Percentiles rank a stretch among this genome's conserved stretches.
Evolutionary conservation across 53 echinoderm and acorn worm species (phyloP).

Genomic region (Crossaster papposus): DNA sequence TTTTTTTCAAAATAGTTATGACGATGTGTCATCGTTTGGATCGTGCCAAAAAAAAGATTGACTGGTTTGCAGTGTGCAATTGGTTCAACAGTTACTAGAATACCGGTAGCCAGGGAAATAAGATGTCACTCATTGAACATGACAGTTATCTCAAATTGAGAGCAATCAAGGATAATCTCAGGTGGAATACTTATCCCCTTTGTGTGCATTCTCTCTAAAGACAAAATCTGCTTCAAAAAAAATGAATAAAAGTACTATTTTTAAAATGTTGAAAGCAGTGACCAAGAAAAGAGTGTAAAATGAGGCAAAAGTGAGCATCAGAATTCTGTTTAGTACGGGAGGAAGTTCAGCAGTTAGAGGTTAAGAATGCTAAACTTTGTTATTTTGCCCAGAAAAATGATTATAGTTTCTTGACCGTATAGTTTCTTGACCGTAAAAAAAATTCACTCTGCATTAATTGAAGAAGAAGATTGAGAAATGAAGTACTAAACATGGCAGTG

Average conservation of each 20-base stretch:
- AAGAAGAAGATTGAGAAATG: neutral
- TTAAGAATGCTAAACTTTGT: neutral
- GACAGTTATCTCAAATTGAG: neutral
- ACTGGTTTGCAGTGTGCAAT: neutral
- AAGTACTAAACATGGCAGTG: neutral
- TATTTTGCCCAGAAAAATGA: neutral
- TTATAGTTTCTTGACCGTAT: neutral
- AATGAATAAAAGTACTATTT: slow-evolving; percentile 2
- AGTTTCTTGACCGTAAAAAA: neutral
- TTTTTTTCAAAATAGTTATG: neutral
- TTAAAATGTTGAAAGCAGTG: neutral
- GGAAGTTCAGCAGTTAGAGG: neutral
- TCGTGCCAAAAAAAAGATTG: neutral
- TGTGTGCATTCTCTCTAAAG: neutral
- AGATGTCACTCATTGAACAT: neutral
- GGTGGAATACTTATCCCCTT: neutral
- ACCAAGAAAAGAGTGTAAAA: neutral
- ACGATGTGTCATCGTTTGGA: neutral
- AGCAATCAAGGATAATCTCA: neutral
- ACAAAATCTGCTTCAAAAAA: neutral
- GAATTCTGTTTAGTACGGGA: neutral
- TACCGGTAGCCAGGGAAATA: neutral
- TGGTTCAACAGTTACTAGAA: neutral
- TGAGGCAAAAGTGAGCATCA: neutral
- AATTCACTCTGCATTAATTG: neutral